A percentile compares a stretch with the other conserved stretches of the same genome.
phyloP scores from a whole-genome alignment of 2,888 invertebrate genomes.

The Drosophila nr. perissopoda region DNA sequence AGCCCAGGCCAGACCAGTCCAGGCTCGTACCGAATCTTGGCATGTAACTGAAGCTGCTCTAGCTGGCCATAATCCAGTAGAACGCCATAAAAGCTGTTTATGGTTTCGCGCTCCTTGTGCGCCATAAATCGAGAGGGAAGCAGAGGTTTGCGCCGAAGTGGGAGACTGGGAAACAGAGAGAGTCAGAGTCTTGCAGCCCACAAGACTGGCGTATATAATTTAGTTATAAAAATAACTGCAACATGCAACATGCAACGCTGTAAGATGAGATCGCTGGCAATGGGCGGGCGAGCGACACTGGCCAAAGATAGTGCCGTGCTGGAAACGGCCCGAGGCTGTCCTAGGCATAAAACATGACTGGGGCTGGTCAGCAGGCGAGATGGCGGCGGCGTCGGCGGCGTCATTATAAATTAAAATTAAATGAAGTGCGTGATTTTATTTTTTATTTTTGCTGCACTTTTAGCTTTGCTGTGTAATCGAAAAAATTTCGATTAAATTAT shows the following conservation, averaged over 20 bases:
- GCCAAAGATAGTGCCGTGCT: constrained; percentile 13
- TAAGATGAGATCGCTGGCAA: constrained; percentile 75
- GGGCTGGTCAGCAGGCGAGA: constrained; percentile 21
- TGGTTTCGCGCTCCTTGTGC: constrained; percentile 83
- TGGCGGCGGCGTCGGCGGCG: constrained; percentile 44
- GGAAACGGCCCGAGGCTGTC: constrained; percentile 27
- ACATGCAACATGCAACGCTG: constrained; percentile 69
- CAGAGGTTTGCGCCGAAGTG: constrained; percentile 39
- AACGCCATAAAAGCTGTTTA: constrained; percentile 84
- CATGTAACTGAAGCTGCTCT: constrained; percentile 27
- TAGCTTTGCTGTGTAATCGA: constrained; percentile 45
- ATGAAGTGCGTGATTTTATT: constrained; percentile 74
- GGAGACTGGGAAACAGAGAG: constrained; percentile 8
- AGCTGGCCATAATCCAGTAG: constrained; percentile 81
- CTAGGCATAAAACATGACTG: constrained; percentile 57
- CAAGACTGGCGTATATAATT: constrained; percentile 79
- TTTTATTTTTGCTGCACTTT: constrained; percentile 31
- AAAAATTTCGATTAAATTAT: constrained; percentile 81
- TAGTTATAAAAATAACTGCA: constrained; percentile 84
- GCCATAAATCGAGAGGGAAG: constrained; percentile 78
- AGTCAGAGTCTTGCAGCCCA: constrained; percentile 20
- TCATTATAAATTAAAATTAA: constrained; percentile 80
- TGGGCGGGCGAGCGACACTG: constrained; percentile 38
- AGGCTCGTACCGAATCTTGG: neutral
- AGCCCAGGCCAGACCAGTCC: neutral